A percentile compares a stretch with the other conserved stretches of the same genome.
phyloP scores from a whole-genome alignment of 1,140 invertebrate genomes.

The Planococcus citri region DNA sequence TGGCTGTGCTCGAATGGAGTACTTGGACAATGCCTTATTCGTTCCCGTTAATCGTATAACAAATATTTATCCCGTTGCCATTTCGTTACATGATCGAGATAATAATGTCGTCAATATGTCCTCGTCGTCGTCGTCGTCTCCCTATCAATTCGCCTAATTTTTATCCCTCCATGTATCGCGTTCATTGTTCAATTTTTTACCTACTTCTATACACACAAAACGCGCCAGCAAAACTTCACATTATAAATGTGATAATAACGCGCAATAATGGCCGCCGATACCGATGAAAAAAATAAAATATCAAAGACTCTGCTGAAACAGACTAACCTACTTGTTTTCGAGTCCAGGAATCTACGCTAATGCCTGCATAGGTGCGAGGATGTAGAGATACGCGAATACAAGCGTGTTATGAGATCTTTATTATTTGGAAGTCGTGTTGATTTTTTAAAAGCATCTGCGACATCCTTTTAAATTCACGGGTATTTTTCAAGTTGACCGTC shows the following conservation, averaged over 20 bases:
- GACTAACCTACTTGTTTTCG: neutral
- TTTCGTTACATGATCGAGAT: neutral
- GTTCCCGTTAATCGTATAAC: slow-evolving; percentile 15
- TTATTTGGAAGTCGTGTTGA: neutral
- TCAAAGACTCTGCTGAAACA: neutral
- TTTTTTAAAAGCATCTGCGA: neutral
- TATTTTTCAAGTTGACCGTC: neutral
- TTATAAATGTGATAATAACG: neutral
- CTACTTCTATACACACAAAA: neutral
- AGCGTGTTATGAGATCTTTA: neutral
- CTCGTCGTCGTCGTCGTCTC: neutral
- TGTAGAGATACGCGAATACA: too few relatives aligned
- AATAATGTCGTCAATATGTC: neutral
- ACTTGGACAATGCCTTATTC: slow-evolving; percentile 11
- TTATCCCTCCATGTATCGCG: neutral
- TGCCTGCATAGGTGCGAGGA: too few relatives aligned
- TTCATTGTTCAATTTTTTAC: neutral
- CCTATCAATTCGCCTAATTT: neutral
- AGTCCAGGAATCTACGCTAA: neutral
- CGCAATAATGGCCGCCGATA: neutral
- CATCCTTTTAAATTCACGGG: neutral
- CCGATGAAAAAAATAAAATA: neutral
- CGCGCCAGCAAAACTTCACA: too few relatives aligned
- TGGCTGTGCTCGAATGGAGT: slow-evolving; percentile 9
- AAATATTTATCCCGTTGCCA: neutral